A percentile compares a stretch with the other conserved stretches of the same genome.
phyloP scores from a whole-genome alignment of 2,113 vertebrate species.

The Cathartes aura region DNA sequence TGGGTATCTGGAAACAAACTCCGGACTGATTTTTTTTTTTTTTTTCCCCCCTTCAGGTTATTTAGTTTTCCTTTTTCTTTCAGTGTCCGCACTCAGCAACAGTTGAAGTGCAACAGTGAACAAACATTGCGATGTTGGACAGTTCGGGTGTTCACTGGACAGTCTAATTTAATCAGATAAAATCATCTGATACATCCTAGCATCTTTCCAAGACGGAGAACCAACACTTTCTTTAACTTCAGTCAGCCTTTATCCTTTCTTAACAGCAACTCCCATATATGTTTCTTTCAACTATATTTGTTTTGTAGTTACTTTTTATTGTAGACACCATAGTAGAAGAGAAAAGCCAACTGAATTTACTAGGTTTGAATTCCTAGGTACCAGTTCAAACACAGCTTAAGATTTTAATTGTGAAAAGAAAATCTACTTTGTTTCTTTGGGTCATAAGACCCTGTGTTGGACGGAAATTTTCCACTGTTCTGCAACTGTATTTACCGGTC shows the following conservation, averaged over 20 bases:
- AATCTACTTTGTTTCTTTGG: background rate
- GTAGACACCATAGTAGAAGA: background rate
- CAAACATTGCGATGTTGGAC: background rate
- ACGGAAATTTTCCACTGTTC: background rate
- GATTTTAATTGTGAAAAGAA: background rate
- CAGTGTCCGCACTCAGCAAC: background rate
- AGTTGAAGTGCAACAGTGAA: background rate
- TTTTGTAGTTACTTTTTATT: background rate
- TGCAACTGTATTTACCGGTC: background rate
- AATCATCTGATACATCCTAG: background rate
- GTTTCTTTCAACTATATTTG: background rate
- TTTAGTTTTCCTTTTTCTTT: background rate
- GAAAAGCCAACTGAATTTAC: background rate
- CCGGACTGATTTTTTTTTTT: background rate
- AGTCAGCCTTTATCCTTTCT: background rate
- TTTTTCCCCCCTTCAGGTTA: background rate
- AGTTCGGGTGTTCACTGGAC: background rate
- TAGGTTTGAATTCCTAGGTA: background rate
- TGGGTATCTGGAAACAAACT: background rate
- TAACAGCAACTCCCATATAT: background rate
- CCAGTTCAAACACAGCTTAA: background rate
- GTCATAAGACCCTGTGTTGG: background rate
- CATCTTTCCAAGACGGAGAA: background rate
- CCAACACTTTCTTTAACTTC: background rate
- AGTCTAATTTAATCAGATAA: background rate